These are phyloP conservation scores for Anser cygnoides DNA, from an alignment of 2,113 vertebrate species.

Conservation along the genomic window DNA sequence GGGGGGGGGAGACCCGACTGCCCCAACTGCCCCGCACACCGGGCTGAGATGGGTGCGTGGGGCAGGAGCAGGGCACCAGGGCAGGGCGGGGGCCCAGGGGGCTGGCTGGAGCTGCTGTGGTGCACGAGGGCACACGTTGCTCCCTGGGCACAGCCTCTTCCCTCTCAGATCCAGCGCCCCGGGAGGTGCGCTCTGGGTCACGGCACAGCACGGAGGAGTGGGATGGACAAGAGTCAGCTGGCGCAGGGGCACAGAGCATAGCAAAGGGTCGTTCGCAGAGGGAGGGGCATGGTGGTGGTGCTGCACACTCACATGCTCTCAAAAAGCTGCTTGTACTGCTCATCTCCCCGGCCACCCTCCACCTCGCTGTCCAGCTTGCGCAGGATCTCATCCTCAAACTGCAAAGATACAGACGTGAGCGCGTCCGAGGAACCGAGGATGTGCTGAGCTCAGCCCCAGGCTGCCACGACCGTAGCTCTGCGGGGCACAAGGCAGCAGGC, in stretches of 20 bases:
- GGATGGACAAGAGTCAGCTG: fast-evolving
- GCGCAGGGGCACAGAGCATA: background rate
- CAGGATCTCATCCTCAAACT: conserved; percentile 72
- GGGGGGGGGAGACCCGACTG: background rate
- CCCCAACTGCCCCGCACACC: fast-evolving
- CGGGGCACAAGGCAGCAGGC: fast-evolving
- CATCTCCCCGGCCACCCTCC: conserved; percentile 61
- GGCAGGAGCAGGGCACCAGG: background rate
- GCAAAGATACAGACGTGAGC: fast-evolving
- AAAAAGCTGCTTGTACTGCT: conserved; percentile 71
- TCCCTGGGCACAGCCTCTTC: background rate
- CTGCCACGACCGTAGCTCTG: background rate
- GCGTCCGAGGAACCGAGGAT: fast-evolving
- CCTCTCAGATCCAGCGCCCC: fast-evolving
- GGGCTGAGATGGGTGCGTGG: no score
- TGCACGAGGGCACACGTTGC: background rate
- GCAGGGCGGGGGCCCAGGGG: background rate
- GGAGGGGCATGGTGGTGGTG: background rate
- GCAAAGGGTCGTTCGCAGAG: background rate
- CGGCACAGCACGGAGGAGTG: background rate
- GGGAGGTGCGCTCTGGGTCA: fast-evolving
- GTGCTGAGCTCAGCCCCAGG: background rate
- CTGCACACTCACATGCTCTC: conserved; percentile 51
- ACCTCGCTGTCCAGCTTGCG: conserved; percentile 66
- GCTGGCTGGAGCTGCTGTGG: background rate